Evolutionary conservation across 1,140 invertebrate species (phyloP).

Genomic region (Mercenaria mercenaria): DNA sequence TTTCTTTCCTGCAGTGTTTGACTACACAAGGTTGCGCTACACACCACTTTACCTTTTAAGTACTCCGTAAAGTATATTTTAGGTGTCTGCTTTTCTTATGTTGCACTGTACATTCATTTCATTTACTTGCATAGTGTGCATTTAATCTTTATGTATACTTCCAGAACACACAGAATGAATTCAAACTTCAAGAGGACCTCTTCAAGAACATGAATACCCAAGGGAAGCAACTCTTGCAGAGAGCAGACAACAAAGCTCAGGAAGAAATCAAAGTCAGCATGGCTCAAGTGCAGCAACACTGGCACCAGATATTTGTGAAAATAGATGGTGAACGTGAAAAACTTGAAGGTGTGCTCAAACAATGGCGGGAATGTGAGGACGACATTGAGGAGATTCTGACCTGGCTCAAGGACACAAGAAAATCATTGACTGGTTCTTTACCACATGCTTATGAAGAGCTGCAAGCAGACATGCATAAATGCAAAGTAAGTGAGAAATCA

Average conservation of each 20-base stretch:
- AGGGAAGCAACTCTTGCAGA: constrained; percentile 89
- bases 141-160: not conserved
- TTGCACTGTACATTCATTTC: too few relatives aligned
- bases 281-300: constrained; percentile 74
- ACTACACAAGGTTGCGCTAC: too few relatives aligned
- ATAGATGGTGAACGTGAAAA: constrained; percentile 91
- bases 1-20: too few relatives aligned
- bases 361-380: constrained; percentile 86
- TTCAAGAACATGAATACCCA: constrained; percentile 79
- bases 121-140: too few relatives aligned
- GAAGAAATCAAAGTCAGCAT: constrained; percentile 75
- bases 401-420: constrained; percentile 83
- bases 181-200: constrained; percentile 78
- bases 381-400: constrained; percentile 82
- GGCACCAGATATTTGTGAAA: constrained; percentile 86
- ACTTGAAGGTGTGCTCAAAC: constrained; percentile 82
- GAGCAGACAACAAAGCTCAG: constrained; percentile 86
- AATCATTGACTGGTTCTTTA: constrained; percentile 72
- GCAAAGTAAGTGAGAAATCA: constrained; percentile 77
- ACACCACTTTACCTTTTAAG: too few relatives aligned
- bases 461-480: constrained; percentile 80
- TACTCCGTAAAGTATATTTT: too few relatives aligned
- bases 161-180: constrained; percentile 79
- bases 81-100: too few relatives aligned
- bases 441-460: constrained; percentile 83